phyloP scores from a whole-genome alignment of 2,797 vertebrate species.

The Enteromius mattozi region DNA sequence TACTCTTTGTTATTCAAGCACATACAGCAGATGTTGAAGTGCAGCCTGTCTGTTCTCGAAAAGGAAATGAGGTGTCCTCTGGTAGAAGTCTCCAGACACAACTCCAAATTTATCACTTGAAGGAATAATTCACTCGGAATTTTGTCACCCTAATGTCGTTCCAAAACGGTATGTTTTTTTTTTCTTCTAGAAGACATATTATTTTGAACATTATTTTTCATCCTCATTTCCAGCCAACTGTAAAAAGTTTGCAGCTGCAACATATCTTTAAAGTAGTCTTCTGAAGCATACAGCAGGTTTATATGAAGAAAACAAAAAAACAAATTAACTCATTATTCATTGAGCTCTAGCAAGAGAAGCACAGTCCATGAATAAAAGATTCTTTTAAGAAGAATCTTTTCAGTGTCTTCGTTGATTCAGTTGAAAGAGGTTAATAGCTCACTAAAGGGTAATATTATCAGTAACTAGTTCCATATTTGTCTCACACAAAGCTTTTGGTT shows the following conservation, averaged over 20 bases:
- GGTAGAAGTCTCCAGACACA: slow-evolving; percentile 9
- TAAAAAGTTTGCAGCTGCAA: slow-evolving; percentile 14
- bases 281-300: not conserved
- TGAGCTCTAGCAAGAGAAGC: not conserved
- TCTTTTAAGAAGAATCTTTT: not conserved
- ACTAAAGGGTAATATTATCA: slow-evolving; percentile 2
- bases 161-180: not conserved
- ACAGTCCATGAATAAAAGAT: not conserved
- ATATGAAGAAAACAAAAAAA: not conserved
- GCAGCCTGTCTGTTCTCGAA: slow-evolving; percentile 2
- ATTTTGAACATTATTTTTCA: not conserved
- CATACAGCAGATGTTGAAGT: slow-evolving; percentile 28
- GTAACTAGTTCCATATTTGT: not conserved
- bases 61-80: slow-evolving; percentile 14
- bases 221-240: not conserved
- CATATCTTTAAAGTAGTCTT: not conserved
- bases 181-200: not conserved
- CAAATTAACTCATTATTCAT: not conserved
- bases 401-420: not conserved
- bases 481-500: not conserved
- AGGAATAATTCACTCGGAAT: not conserved
- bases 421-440: not conserved
- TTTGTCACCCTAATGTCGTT: not conserved
- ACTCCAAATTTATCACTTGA: slow-evolving; percentile 23
- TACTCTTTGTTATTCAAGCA: slow-evolving; percentile 1